These are phyloP conservation scores for Cladopsammia gracilis DNA, from an alignment of 64 coral and sea anemone species.

Conservation along the genomic window DNA sequence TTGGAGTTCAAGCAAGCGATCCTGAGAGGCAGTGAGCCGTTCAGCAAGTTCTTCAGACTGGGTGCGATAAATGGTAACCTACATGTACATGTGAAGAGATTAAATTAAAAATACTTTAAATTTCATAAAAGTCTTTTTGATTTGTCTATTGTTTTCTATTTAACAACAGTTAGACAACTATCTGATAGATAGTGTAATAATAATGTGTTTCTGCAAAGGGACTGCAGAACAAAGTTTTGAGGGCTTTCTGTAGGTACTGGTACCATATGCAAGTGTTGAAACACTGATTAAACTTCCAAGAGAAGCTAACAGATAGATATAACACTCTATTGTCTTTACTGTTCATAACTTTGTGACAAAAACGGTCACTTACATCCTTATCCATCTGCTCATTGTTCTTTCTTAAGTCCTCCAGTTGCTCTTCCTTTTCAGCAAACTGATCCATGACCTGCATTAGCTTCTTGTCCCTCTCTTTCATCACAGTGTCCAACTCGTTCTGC, in stretches of 20 bases:
- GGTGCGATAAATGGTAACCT: slow-evolving; percentile 63
- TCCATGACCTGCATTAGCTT: slow-evolving; percentile 78
- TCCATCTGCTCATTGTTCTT: slow-evolving; percentile 63
- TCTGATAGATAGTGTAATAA: no score
- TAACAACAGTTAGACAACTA: no score
- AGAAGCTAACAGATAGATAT: no score
- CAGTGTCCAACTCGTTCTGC: slow-evolving; percentile 72
- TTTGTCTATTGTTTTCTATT: background rate
- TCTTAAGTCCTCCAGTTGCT: slow-evolving; percentile 73
- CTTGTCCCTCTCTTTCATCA: slow-evolving; percentile 75
- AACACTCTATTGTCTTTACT: no score
- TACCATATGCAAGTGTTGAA: no score
- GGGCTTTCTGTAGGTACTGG: no score
- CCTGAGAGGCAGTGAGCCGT: slow-evolving; percentile 67
- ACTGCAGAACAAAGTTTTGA: no score
- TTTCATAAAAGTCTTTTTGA: background rate
- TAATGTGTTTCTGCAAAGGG: no score
- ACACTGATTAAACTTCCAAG: no score
- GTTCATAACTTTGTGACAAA: no score
- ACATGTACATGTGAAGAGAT: slow-evolving; percentile 16
- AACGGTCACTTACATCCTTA: slow-evolving; percentile 85
- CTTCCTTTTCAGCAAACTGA: slow-evolving; percentile 76
- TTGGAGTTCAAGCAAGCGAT: slow-evolving; percentile 79
- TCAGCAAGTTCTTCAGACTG: slow-evolving; percentile 83
- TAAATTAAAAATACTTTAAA: background rate